Evolutionary conservation across 2,888 invertebrate species (phyloP), one percentile per base, ranked within the genome.

Genomic region (Myopa tessellatipennis): DNA sequence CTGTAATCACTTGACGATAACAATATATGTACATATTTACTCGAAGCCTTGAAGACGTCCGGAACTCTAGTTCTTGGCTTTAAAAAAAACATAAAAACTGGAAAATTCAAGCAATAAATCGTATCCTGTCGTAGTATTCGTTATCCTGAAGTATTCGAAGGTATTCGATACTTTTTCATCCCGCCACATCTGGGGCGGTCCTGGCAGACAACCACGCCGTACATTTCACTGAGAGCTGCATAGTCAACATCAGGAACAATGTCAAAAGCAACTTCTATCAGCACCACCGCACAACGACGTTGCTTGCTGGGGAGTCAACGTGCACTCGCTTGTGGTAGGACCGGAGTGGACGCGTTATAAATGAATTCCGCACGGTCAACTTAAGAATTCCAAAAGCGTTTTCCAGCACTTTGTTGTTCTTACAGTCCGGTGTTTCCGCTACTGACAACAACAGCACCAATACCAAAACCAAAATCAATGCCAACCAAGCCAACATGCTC

Each of bases 381-480:
- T 60, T 73, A 40, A 61, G 61, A 73, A 61, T 73, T 61, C 61
- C 18, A 45, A 40, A 45, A 18, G 60, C 40, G 61, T 63, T 45
- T 34, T 40, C 58, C 36, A 45, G 72, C 61, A 72, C 52, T 55
- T 58, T 50, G n/a, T 55, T 55, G 55, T 55, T 55, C 5, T 14
- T 55, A 16, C 26, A 72, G 50, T 55, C 61, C 61, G 36, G 68
- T 63, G 58, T 67, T 75, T 65, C 67, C 72, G 72, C 40, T 77
- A 45, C 7, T 10, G 34, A 36, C 69, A 71, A 38, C 58, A 36
- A 55, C 14, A 58, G 16, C 50, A 70, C 4, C 50, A 26, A 38
- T 8, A 12, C 52, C 55, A 34, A 14, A 26, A 68, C 8, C 67
- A 26, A 26, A 36, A 12, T 4, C 38, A 40, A n/a, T 16, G 10